A percentile compares a stretch with the other conserved stretches of the same genome.
Conservation (phyloP, 2,888 invertebrate species). For the Aphidius colemani region DNA sequence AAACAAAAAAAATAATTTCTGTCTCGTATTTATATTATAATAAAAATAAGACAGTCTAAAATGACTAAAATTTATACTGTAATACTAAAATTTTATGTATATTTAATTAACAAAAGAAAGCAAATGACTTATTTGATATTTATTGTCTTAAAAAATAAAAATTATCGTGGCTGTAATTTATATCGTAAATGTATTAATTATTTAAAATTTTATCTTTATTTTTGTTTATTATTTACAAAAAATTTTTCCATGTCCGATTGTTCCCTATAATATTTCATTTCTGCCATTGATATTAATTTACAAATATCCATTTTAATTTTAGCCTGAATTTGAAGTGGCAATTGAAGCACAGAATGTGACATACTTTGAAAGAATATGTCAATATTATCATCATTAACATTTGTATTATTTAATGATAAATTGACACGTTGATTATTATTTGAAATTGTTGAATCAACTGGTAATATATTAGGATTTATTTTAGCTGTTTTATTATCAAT, state of each 20-base stretch:
- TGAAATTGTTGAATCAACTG: too few species aligned
- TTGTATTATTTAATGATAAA: not conserved
- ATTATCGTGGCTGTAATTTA: not conserved
- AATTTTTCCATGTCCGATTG: not conserved
- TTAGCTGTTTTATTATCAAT: too few species aligned
- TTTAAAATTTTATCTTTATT: not conserved
- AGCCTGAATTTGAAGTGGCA: constrained; percentile 51
- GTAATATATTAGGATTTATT: too few species aligned
- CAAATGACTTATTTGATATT: not conserved
- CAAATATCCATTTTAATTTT: constrained; percentile 55
- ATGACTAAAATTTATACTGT: not conserved
- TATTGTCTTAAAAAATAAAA: not conserved
- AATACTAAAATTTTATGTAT: too few species aligned
- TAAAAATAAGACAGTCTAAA: too few species aligned
- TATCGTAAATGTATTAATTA: not conserved
- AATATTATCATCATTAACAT: constrained; percentile 34
- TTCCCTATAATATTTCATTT: constrained; percentile 40
- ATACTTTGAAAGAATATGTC: constrained; percentile 55
- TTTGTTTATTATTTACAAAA: not conserved
- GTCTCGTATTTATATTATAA: too few species aligned
- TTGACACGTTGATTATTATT: too few species aligned
- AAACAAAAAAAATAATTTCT: not conserved
- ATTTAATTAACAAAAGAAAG: not conserved
- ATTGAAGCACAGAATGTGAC: constrained; percentile 49
- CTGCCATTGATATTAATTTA: constrained; percentile 52